Evolutionary conservation across 2,888 invertebrate genomes (phyloP).

Genomic region (Neoscelio sp.): DNA sequence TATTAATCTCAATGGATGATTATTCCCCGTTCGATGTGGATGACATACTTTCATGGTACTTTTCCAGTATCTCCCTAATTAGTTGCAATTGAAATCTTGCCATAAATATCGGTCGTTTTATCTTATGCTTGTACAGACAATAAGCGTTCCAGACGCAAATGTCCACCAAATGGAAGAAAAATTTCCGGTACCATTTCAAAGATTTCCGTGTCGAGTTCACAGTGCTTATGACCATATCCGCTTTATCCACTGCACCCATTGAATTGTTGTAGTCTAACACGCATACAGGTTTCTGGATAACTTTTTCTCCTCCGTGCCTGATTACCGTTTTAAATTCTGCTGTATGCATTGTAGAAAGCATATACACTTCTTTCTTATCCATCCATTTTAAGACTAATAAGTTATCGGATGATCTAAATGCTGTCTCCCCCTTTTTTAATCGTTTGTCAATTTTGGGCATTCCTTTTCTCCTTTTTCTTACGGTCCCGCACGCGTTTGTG

Average conservation of each 20-base stretch:
- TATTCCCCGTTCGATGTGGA: slow-evolving; percentile 40
- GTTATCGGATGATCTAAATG: slow-evolving; percentile 15
- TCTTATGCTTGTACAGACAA: slow-evolving; percentile 47
- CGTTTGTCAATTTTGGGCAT: slow-evolving; percentile 20
- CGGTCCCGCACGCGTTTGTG: slow-evolving; percentile 17
- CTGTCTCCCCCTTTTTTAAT: slow-evolving; percentile 37
- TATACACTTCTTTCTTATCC: slow-evolving; percentile 39
- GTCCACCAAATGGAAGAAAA: slow-evolving; percentile 57
- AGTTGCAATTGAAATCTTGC: slow-evolving; percentile 57
- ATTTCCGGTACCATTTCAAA: slow-evolving; percentile 57
- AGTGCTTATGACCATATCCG: slow-evolving; percentile 53
- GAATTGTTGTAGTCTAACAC: slow-evolving; percentile 51
- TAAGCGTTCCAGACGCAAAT: slow-evolving; percentile 54
- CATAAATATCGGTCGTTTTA: slow-evolving; percentile 38
- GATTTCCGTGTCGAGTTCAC: slow-evolving; percentile 14
- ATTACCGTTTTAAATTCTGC: slow-evolving; percentile 46
- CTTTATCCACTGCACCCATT: slow-evolving; percentile 57
- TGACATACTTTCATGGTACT: slow-evolving; percentile 39
- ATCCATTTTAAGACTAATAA: slow-evolving; percentile 44
- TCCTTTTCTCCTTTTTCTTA: slow-evolving; percentile 21
- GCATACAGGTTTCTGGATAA: slow-evolving; percentile 32
- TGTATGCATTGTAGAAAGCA: slow-evolving; percentile 53
- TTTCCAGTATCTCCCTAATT: slow-evolving; percentile 55
- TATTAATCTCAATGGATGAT: slow-evolving; percentile 43
- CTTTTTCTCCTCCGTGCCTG: slow-evolving; percentile 45